Evolutionary conservation across 92 coral and sea anemone genomes (phyloP).

Genomic region (Isaurus tuberculatus): DNA sequence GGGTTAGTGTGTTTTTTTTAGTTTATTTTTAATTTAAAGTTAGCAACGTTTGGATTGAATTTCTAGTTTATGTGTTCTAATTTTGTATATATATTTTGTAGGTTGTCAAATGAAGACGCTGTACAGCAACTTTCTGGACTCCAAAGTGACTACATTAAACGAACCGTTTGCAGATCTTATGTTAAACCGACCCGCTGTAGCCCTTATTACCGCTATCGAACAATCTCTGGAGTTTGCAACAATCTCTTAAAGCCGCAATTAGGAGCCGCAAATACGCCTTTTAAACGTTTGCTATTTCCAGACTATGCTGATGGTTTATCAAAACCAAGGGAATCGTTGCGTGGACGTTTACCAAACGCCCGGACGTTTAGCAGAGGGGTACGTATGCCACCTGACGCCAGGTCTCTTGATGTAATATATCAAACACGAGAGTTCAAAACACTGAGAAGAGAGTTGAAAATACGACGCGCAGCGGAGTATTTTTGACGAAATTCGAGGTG

Average conservation of each 20-base stretch:
- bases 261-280: slow-evolving; percentile 45
- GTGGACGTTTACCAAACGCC: neutral
- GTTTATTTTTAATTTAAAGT: no score
- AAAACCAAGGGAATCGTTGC: neutral
- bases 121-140: neutral
- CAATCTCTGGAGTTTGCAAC: slow-evolving; percentile 51
- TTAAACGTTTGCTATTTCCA: slow-evolving; percentile 4
- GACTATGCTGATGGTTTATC: slow-evolving; percentile 23
- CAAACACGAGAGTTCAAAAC: no score
- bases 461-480: no score
- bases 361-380: neutral
- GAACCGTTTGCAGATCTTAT: neutral
- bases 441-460: no score
- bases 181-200: neutral
- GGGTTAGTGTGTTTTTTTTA: neutral
- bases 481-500: no score
- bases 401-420: neutral
- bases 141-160: slow-evolving; percentile 1
- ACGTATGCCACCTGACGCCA: neutral
- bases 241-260: slow-evolving; percentile 7
- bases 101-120: slow-evolving; percentile 1
- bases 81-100: neutral
- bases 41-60: no score
- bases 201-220: slow-evolving; percentile 13
- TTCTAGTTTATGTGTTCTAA: no score